Conservation (phyloP, 2,113 vertebrate genomes). For the Sturnira hondurensis region DNA sequence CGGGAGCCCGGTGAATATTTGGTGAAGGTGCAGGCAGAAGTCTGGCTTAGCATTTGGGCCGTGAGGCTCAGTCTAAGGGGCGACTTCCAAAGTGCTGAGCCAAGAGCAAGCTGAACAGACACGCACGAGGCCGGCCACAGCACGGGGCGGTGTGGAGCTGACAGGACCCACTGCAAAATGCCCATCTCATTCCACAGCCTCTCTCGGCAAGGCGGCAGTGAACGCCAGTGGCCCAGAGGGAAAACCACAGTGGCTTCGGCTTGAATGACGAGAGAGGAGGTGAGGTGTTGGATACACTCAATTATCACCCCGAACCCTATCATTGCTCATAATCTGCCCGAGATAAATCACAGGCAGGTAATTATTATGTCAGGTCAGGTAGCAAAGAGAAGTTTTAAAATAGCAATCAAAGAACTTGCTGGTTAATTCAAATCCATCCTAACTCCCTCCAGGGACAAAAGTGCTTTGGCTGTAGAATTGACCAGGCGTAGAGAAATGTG, state of each 20-base stretch:
- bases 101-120: background rate
- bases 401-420: constrained; percentile 62
- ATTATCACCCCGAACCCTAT: constrained; percentile 35
- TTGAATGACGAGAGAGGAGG: background rate
- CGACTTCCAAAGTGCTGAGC: background rate
- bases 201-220: accelerated
- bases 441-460: constrained; percentile 54
- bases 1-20: background rate
- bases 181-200: background rate
- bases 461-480: constrained; percentile 58
- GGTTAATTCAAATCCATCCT: constrained; percentile 67
- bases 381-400: constrained; percentile 51
- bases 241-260: background rate
- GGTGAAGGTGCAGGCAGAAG: background rate
- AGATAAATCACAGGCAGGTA: constrained; percentile 50
- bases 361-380: constrained; percentile 47
- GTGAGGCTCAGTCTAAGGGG: background rate
- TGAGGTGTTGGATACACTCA: background rate
- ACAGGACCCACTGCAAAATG: background rate
- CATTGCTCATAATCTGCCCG: constrained; percentile 26
- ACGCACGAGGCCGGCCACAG: background rate
- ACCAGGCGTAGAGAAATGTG: constrained; percentile 27
- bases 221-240: background rate
- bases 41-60: background rate
- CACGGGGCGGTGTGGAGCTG: background rate